Conservation (phyloP, 2,797 vertebrate species). For the Clarias laeviceps region DNA sequence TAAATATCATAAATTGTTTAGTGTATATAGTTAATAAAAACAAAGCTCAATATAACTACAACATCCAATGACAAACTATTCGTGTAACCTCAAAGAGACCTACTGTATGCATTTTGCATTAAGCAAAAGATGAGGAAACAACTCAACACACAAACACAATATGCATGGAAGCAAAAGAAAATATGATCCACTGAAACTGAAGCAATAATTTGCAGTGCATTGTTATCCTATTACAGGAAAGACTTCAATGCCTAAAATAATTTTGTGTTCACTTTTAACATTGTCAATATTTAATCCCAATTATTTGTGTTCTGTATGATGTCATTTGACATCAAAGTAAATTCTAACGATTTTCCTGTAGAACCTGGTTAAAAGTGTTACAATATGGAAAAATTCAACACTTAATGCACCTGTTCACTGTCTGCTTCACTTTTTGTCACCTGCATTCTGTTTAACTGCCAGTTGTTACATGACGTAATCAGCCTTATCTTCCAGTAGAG, state of each 20-base stretch:
- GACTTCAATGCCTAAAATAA: neutral
- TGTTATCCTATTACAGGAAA: neutral
- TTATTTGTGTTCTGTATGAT: neutral
- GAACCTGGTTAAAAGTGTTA: neutral
- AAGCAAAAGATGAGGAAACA: slow-evolving; percentile 64
- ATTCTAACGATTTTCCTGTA: neutral
- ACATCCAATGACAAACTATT: slow-evolving; percentile 99
- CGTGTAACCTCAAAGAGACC: slow-evolving; percentile 71
- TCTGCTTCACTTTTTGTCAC: neutral
- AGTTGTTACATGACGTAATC: neutral
- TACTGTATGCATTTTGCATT: slow-evolving; percentile 54
- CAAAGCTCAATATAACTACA: slow-evolving; percentile 57
- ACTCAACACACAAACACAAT: neutral
- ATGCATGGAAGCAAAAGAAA: neutral
- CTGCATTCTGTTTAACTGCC: neutral
- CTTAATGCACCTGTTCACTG: neutral
- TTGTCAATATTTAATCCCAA: neutral
- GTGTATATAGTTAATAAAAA: slow-evolving; percentile 60
- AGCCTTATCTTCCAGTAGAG: neutral
- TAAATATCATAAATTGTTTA: slow-evolving; percentile 86
- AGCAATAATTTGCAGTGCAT: neutral
- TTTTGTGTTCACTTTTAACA: neutral
- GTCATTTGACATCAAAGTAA: neutral
- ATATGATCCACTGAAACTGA: neutral
- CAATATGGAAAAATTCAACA: neutral